These are phyloP conservation scores for Hyppa rectilinea DNA, from an alignment of 2,888 invertebrate species.

Conservation along the genomic window DNA sequence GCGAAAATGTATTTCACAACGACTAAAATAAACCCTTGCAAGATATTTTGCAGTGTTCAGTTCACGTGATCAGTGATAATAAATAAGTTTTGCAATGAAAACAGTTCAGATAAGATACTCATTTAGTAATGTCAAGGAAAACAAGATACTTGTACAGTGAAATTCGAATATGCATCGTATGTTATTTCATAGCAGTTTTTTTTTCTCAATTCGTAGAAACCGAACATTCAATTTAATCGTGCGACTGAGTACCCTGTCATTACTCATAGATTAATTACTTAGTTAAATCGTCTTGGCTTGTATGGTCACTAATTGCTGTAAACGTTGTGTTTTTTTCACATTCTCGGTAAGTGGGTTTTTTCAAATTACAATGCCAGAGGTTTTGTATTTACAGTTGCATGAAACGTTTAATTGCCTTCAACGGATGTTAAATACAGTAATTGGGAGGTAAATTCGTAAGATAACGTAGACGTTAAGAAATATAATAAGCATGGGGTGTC, in stretches of 20 bases:
- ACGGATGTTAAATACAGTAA: constrained; percentile 87
- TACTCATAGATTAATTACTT: constrained; percentile 82
- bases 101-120: constrained; percentile 66
- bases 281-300: constrained; percentile 83
- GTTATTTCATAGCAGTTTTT: constrained; percentile 57
- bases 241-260: constrained; percentile 72
- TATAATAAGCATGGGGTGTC: constrained; percentile 63
- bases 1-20: constrained; percentile 53
- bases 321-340: constrained; percentile 86
- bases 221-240: constrained; percentile 73
- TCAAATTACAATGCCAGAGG: constrained; percentile 82
- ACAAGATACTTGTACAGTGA: constrained; percentile 60
- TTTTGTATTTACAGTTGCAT: constrained; percentile 88
- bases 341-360: constrained; percentile 86
- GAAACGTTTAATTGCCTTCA: constrained; percentile 86
- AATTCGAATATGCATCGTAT: constrained; percentile 45
- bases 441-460: constrained; percentile 85
- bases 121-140: constrained; percentile 70
- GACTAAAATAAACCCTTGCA: constrained; percentile 41
- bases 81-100: constrained; percentile 65
- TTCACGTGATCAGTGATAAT: constrained; percentile 68
- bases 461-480: constrained; percentile 79
- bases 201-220: constrained; percentile 32
- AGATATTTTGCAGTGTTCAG: constrained; percentile 62
- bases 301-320: constrained; percentile 87